Evolutionary conservation across 2,888 invertebrate genomes (phyloP), one percentile per base, ranked within the genome.

Genomic region (Melieria omissa): DNA sequence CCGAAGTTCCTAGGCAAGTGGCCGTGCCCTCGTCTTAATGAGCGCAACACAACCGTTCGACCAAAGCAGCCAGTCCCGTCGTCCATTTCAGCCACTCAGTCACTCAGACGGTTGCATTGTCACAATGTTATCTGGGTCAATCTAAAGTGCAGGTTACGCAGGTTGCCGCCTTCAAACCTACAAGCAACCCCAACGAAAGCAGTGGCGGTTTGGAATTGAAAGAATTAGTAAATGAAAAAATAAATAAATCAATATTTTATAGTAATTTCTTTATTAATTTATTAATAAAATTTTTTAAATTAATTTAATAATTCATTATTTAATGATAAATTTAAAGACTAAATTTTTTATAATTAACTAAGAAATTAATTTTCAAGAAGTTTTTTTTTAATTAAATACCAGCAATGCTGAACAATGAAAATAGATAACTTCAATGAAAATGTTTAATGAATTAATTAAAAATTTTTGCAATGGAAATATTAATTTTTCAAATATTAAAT

Each of bases 121-220:
- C 68, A 61, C 61, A 10, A n/a, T 29, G 54, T 63, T 69, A 69
- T 69, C 69, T 69, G 60, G 69, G 69, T 54, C 62, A 69, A 69
- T 69, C 69, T 69, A 9, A 45, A 68, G 41, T 55, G 7, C 10
- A 42, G n/a, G 49, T 58, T 47, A n/a, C 57, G 16, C 12, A 8
- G 1, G 58, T 10, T 66, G 14, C 58, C 58, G 29, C 66, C 58
- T 66, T 66, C 29, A 58, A 46, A n/a, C 41, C 46, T 5, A 49
- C 10, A 42, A 14, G 60, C 29, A 60, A 60, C 9, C 41, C 1
- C 3, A 29, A 29, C 29, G 29, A 29, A 29, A 29, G 29, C 29
- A 29, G 29, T 29, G 29, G 29, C 29, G 29, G 29, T 29, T 29
- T 1, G 29, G 3, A 29, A 29, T 1, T 29, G 3, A 29, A 29